A percentile compares a stretch with the other conserved stretches of the same genome.
These are phyloP conservation scores for Cranoglanis bouderius DNA, from an alignment of 2,113 vertebrate genomes.

Conservation along the genomic window DNA sequence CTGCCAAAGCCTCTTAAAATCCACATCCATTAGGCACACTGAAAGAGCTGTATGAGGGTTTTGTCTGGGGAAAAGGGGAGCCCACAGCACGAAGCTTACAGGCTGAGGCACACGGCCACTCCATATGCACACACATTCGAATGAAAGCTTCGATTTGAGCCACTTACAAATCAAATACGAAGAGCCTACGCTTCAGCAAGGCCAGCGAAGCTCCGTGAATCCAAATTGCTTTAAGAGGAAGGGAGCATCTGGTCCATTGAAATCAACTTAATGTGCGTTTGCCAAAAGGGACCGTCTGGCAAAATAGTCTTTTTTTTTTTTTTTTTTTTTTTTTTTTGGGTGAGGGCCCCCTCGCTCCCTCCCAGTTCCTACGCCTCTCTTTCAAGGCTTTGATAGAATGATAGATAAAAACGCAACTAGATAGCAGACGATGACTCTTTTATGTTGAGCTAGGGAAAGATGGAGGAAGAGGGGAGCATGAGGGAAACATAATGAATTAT, in stretches of 20 bases:
- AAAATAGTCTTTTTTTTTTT: slow-evolving; percentile 46
- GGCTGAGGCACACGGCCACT: slow-evolving; percentile 51
- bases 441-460: slow-evolving; percentile 35
- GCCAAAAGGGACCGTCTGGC: slow-evolving; percentile 60
- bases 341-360: slow-evolving; percentile 25
- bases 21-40: slow-evolving; percentile 51
- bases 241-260: slow-evolving; percentile 62
- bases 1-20: slow-evolving; percentile 50
- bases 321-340: slow-evolving; percentile 33
- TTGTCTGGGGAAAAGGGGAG: slow-evolving; percentile 52
- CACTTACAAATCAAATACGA: slow-evolving; percentile 59
- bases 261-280: slow-evolving; percentile 60
- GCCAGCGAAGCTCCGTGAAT: slow-evolving; percentile 54
- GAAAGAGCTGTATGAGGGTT: slow-evolving; percentile 53
- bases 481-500: slow-evolving; percentile 28
- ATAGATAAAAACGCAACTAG: slow-evolving; percentile 47
- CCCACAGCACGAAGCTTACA: slow-evolving; percentile 38
- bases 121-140: slow-evolving; percentile 51
- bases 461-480: not conserved
- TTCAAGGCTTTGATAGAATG: slow-evolving; percentile 42
- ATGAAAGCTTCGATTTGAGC: slow-evolving; percentile 59
- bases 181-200: slow-evolving; percentile 53
- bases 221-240: slow-evolving; percentile 62
- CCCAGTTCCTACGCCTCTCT: slow-evolving; percentile 32
- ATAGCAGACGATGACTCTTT: slow-evolving; percentile 48